Conservation (phyloP, 2,113 vertebrate genomes). For the Salminus brasiliensis region DNA sequence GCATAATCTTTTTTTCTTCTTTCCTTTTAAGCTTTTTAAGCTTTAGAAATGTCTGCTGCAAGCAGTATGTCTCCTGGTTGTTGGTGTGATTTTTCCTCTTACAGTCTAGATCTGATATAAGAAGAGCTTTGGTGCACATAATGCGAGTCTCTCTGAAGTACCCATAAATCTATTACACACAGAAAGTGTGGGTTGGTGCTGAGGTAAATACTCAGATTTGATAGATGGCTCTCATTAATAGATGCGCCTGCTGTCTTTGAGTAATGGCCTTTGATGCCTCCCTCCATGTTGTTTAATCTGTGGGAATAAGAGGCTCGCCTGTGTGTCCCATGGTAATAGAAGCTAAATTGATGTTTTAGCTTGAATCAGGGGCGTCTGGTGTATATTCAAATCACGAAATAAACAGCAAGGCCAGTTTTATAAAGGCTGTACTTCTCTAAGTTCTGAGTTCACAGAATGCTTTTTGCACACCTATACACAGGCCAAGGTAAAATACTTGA, state of each 20-base stretch:
- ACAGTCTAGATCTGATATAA: slow-evolving; percentile 19
- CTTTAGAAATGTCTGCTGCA: background rate
- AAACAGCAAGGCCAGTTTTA: background rate
- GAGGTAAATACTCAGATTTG: slow-evolving; percentile 48
- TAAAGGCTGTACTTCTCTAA: background rate
- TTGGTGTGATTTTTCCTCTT: background rate
- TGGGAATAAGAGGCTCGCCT: slow-evolving; percentile 51
- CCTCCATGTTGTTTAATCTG: slow-evolving; percentile 61
- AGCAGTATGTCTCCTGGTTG: background rate
- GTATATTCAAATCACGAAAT: background rate
- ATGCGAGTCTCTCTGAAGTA: slow-evolving; percentile 16
- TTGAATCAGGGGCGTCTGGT: background rate
- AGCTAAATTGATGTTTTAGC: slow-evolving; percentile 54
- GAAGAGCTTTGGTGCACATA: background rate
- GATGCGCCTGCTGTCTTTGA: slow-evolving; percentile 49
- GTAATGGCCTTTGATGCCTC: slow-evolving; percentile 57
- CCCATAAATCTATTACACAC: slow-evolving; percentile 37
- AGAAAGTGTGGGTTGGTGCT: slow-evolving; percentile 18
- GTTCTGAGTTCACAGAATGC: background rate
- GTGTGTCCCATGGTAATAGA: slow-evolving; percentile 55
- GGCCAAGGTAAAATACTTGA: too few relatives aligned
- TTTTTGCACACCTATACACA: background rate
- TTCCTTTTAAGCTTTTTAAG: background rate
- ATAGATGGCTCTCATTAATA: slow-evolving; percentile 59
- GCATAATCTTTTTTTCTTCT: background rate